Percentiles rank a stretch among this genome's conserved stretches.
phyloP scores from a whole-genome alignment of 2,888 invertebrate genomes.

The Calameuta idolon region DNA sequence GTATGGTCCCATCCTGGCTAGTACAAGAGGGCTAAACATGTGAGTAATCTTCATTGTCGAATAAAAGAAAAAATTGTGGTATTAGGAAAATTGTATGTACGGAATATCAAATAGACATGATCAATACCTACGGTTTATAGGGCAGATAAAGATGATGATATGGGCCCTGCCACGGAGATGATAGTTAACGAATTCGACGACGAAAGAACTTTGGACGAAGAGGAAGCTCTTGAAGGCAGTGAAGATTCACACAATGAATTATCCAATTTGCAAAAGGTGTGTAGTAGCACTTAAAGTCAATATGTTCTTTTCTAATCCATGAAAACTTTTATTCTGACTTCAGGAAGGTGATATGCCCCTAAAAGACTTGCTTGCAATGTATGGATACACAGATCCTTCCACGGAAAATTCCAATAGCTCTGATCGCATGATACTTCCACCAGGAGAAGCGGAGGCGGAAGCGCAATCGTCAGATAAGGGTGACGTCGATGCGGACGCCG shows the following conservation, averaged over 20 bases:
- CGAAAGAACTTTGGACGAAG: conserved; percentile 95
- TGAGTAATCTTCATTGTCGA: conserved; percentile 37
- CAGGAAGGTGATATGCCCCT: conserved; percentile 96
- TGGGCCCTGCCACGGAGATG: conserved; percentile 96
- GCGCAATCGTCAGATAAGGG: conserved; percentile 47
- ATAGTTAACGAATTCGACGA: conserved; percentile 98
- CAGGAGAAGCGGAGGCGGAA: conserved; percentile 35
- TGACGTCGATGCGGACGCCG: conserved; percentile 58
- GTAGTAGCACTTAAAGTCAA: not conserved
- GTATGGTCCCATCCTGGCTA: conserved; percentile 42
- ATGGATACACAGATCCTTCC: conserved; percentile 75
- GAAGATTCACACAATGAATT: conserved; percentile 92
- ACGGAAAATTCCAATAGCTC: conserved; percentile 62
- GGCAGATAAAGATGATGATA: conserved; percentile 72
- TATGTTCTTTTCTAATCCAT: not conserved
- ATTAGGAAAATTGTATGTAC: not conserved
- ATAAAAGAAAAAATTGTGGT: not conserved
- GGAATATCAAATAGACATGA: not conserved
- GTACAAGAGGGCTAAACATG: conserved; percentile 42
- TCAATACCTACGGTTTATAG: conserved; percentile 36
- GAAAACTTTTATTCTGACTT: conserved; percentile 18
- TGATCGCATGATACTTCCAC: conserved; percentile 58
- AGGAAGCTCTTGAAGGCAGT: conserved; percentile 92
- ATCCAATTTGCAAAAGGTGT: conserved; percentile 84
- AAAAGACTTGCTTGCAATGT: conserved; percentile 90